Conservation (phyloP, 2,113 vertebrate species). For the Eudyptes chrysolophus region DNA sequence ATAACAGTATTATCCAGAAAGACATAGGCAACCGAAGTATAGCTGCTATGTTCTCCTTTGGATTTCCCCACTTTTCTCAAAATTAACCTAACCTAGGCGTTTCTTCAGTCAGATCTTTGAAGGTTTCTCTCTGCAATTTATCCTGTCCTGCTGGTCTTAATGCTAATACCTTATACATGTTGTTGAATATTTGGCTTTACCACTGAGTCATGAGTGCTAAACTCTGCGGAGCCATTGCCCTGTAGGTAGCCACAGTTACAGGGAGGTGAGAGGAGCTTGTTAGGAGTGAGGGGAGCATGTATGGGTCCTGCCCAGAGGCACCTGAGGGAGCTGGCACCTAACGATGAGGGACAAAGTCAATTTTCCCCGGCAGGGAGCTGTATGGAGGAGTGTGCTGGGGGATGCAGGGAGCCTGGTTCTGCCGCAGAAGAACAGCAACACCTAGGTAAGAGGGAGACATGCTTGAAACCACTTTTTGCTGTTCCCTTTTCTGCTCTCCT, state of each 20-base stretch:
- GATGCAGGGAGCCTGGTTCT: neutral
- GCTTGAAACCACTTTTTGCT: neutral
- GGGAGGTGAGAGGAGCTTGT: neutral
- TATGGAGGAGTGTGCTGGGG: neutral
- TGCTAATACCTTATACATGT: no score
- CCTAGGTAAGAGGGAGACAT: neutral
- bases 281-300: fast-evolving
- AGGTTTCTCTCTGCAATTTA: neutral
- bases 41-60: neutral
- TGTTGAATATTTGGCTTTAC: neutral
- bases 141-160: neutral
- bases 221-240: neutral
- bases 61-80: neutral
- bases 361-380: neutral
- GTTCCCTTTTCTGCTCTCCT: neutral
- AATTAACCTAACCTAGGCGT: neutral
- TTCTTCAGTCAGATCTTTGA: neutral
- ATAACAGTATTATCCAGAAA: neutral
- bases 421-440: neutral
- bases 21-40: neutral
- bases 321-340: neutral
- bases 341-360: neutral
- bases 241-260: neutral
- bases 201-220: neutral
- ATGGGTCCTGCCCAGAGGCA: neutral